These are phyloP conservation scores for Myotis brandtii DNA, from an alignment of 2,113 vertebrate genomes.

Conservation along the genomic window DNA sequence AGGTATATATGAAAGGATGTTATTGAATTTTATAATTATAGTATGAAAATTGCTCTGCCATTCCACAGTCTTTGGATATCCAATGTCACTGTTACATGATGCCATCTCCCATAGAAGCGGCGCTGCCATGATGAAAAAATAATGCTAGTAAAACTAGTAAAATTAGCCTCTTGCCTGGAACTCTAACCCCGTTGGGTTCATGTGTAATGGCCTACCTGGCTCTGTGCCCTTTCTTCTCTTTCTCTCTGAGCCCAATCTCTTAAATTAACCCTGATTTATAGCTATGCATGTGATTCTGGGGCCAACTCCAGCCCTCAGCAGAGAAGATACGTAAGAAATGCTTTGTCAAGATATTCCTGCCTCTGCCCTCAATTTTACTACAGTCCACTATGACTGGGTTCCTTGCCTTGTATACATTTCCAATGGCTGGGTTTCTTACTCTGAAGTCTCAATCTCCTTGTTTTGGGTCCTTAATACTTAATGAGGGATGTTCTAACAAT, in stretches of 20 bases:
- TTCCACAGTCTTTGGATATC: neutral
- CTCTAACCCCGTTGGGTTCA: constrained; percentile 18
- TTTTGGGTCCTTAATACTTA: neutral
- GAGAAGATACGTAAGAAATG: constrained; percentile 6
- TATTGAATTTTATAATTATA: constrained; percentile 26
- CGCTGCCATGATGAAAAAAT: neutral
- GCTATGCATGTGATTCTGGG: neutral
- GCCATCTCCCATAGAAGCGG: neutral
- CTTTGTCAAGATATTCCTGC: neutral
- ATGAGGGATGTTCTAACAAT: neutral
- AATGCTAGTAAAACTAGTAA: neutral
- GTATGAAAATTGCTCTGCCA: constrained; percentile 27
- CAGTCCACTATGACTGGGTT: neutral
- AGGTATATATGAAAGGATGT: neutral
- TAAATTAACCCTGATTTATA: constrained; percentile 52
- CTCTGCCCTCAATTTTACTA: constrained; percentile 37
- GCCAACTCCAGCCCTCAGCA: neutral
- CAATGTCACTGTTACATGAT: constrained; percentile 21
- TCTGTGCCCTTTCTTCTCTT: neutral
- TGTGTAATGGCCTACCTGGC: constrained; percentile 61
- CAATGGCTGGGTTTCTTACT: neutral
- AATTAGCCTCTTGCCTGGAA: constrained; percentile 50
- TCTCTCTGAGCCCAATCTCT: constrained; percentile 3
- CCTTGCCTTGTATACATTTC: neutral
- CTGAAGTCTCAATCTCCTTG: neutral